Percentiles rank a stretch among this genome's conserved stretches.
phyloP scores from a whole-genome alignment of 2,113 vertebrate species.

The Acrocephalus kingi region DNA sequence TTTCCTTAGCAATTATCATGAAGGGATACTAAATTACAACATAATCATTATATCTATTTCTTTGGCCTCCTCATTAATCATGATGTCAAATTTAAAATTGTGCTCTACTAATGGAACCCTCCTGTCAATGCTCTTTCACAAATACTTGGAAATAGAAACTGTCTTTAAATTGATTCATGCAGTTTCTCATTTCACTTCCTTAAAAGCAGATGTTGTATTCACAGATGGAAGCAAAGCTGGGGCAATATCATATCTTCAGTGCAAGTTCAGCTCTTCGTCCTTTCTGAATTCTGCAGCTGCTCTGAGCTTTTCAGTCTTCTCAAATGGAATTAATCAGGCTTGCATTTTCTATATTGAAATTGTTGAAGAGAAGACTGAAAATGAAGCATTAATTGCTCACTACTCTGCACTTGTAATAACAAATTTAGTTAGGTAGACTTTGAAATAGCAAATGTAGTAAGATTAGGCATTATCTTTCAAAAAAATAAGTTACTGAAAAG shows the following conservation, averaged over 20 bases:
- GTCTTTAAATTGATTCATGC: conserved; percentile 33
- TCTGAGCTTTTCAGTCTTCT: conserved; percentile 44
- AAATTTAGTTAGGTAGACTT: conserved; percentile 59
- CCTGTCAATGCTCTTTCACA: conserved; percentile 9
- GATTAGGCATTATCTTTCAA: conserved; percentile 58
- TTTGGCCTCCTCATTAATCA: neutral
- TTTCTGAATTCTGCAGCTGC: conserved; percentile 55
- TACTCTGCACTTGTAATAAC: conserved; percentile 32
- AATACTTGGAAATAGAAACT: conserved; percentile 28
- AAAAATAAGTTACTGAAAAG: conserved; percentile 49
- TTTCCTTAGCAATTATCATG: neutral
- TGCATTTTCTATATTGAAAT: conserved; percentile 56
- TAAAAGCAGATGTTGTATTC: conserved; percentile 61
- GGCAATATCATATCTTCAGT: neutral
- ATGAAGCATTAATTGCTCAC: conserved; percentile 45
- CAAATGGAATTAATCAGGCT: conserved; percentile 58
- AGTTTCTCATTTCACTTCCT: conserved; percentile 52
- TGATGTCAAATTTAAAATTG: neutral
- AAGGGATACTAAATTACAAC: neutral
- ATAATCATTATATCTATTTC: neutral
- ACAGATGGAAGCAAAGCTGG: conserved; percentile 50
- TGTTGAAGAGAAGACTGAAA: conserved; percentile 26
- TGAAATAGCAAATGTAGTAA: conserved; percentile 46
- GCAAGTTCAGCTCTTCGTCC: conserved; percentile 48
- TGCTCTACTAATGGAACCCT: neutral